A percentile compares a stretch with the other conserved stretches of the same genome.
These are phyloP conservation scores for Zapornia atra DNA, from an alignment of 2,113 vertebrate species.

Conservation along the genomic window DNA sequence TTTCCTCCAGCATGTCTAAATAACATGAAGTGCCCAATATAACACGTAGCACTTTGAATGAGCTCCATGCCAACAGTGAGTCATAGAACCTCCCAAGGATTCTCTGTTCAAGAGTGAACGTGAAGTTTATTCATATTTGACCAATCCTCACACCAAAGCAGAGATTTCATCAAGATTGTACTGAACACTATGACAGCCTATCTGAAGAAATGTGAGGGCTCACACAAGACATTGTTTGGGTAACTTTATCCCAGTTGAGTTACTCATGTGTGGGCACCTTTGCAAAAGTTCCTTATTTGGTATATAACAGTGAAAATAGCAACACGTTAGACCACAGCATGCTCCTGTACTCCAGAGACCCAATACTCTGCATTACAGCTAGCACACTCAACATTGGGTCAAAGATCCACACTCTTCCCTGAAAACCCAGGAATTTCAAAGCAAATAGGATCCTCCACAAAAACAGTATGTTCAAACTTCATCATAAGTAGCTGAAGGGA, in stretches of 20 bases:
- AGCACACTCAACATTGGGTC: background rate
- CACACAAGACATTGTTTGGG: background rate
- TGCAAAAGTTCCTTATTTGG: background rate
- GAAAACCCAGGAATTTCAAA: background rate
- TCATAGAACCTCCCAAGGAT: background rate
- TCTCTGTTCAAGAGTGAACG: background rate
- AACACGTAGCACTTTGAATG: background rate
- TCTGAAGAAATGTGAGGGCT: background rate
- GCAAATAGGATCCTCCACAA: background rate
- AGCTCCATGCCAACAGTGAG: background rate
- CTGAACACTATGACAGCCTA: background rate
- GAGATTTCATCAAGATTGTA: background rate
- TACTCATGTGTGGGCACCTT: background rate
- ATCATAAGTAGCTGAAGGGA: background rate
- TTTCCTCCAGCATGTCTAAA: slow-evolving; percentile 19
- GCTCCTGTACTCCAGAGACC: background rate
- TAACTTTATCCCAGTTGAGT: background rate
- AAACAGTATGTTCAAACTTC: background rate
- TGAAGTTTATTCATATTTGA: background rate
- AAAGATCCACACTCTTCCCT: background rate
- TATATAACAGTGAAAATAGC: background rate
- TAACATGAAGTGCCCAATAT: slow-evolving; percentile 3
- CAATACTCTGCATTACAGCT: background rate
- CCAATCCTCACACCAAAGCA: background rate
- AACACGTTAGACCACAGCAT: background rate